Evolutionary conservation across 1,140 invertebrate genomes (phyloP).

Genomic region (Eulimnadia texana): DNA sequence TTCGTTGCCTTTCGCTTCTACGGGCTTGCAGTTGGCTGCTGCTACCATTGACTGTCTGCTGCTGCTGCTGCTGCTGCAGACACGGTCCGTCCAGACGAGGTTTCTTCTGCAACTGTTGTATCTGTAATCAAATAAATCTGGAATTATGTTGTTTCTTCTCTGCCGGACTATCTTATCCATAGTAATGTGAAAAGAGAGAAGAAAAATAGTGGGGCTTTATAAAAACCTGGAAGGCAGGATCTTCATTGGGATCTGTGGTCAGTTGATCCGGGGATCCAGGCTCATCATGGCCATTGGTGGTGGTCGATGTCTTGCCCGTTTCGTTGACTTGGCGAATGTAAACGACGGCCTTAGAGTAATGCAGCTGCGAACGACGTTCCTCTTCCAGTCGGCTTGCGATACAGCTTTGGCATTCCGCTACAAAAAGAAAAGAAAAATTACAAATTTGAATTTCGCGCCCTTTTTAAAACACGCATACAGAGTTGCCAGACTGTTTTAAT

Average conservation of each 20-base stretch:
- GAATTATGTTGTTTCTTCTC: too few species aligned
- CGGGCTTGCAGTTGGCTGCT: slow-evolving; percentile 20
- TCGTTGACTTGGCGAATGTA: slow-evolving; percentile 27
- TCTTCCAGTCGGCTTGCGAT: slow-evolving; percentile 21
- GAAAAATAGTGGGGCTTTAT: neutral
- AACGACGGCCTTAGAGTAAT: slow-evolving; percentile 26
- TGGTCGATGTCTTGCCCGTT: neutral
- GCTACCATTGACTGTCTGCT: too few species aligned
- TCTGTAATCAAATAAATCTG: neutral
- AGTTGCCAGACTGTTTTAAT: too few species aligned
- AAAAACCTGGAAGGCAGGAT: slow-evolving; percentile 9
- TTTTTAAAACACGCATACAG: neutral
- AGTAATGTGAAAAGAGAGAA: neutral
- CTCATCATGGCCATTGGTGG: neutral
- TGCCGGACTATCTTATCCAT: too few species aligned
- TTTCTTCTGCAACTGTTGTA: neutral
- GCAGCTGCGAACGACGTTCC: slow-evolving; percentile 25
- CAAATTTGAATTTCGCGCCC: slow-evolving; percentile 9
- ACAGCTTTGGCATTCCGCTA: slow-evolving; percentile 28
- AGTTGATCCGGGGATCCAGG: neutral
- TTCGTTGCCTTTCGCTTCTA: slow-evolving; percentile 29
- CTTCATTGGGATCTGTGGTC: neutral
- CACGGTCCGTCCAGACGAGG: slow-evolving; percentile 5
- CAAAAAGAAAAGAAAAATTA: slow-evolving; percentile 13
- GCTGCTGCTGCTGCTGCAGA: slow-evolving; percentile 16